Evolutionary conservation across 1,140 invertebrate species (phyloP).

Genomic region (Drosophila biarmipes): DNA sequence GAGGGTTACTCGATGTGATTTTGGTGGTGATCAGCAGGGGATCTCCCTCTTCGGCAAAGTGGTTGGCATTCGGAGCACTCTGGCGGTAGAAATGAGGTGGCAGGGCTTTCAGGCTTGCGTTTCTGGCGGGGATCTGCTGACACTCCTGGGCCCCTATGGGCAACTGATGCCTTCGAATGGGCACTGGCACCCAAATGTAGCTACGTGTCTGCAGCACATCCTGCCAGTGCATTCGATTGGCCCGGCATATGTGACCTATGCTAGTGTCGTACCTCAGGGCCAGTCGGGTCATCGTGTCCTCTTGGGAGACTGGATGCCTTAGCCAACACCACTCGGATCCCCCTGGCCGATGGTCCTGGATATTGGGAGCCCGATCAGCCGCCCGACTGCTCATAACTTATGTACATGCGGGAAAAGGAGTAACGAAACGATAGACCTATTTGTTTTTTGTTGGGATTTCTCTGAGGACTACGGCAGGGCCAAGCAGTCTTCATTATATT

Average conservation of each 20-base stretch:
- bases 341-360: background rate
- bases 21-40: slow-evolving; percentile 52
- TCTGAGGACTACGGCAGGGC: background rate
- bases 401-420: no score
- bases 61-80: slow-evolving; percentile 38
- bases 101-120: background rate
- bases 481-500: slow-evolving; percentile 23
- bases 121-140: background rate
- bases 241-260: slow-evolving; percentile 43
- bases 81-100: slow-evolving; percentile 48
- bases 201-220: slow-evolving; percentile 48
- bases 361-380: slow-evolving; percentile 14
- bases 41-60: slow-evolving; percentile 38
- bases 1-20: slow-evolving; percentile 1
- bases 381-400: background rate
- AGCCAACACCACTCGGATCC: slow-evolving; percentile 21
- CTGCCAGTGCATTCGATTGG: slow-evolving; percentile 56
- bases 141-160: background rate
- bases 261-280: slow-evolving; percentile 54
- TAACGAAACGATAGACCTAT: background rate
- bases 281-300: slow-evolving; percentile 46
- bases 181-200: slow-evolving; percentile 57
- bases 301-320: slow-evolving; percentile 17
- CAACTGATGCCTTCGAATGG: background rate
- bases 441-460: slow-evolving; percentile 1